Conservation (phyloP, 2,888 invertebrate species). For the Slavum lentiscoides region DNA sequence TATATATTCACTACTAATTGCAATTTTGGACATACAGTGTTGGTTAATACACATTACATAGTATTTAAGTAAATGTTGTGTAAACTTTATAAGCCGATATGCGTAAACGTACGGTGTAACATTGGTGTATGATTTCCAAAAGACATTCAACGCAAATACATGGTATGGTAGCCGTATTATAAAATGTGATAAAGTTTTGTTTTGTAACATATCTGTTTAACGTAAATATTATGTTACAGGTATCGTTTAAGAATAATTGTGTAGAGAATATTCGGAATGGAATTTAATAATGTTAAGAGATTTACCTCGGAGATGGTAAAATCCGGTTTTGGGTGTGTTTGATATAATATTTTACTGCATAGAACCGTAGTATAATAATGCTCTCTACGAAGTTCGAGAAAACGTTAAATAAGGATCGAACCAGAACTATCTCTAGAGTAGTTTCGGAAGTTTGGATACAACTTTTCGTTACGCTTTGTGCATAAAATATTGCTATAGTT, state of each 20-base stretch:
- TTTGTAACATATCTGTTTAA: neutral
- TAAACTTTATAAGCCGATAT: neutral
- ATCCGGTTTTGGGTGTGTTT: conserved; percentile 22
- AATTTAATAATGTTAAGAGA: neutral
- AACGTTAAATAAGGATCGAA: conserved; percentile 38
- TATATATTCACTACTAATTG: neutral
- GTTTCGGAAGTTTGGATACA: conserved; percentile 21
- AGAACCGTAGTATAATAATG: conserved; percentile 7
- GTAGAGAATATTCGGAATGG: neutral
- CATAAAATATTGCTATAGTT: neutral
- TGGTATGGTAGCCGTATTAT: neutral
- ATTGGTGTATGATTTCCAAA: neutral
- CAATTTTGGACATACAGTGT: neutral
- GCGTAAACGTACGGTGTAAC: neutral
- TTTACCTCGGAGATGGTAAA: neutral
- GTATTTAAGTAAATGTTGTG: neutral
- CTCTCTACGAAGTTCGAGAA: conserved; percentile 7
- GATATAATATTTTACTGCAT: neutral
- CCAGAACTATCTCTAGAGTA: conserved; percentile 14
- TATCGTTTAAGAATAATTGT: neutral
- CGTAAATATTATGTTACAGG: neutral
- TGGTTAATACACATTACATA: neutral
- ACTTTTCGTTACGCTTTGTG: conserved; percentile 8
- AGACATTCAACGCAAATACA: too few species aligned
- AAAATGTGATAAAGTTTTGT: neutral